Evolutionary conservation across 2,888 invertebrate genomes (phyloP), one percentile per base, ranked within the genome.

Genomic region (Rhabditoides inermis): DNA sequence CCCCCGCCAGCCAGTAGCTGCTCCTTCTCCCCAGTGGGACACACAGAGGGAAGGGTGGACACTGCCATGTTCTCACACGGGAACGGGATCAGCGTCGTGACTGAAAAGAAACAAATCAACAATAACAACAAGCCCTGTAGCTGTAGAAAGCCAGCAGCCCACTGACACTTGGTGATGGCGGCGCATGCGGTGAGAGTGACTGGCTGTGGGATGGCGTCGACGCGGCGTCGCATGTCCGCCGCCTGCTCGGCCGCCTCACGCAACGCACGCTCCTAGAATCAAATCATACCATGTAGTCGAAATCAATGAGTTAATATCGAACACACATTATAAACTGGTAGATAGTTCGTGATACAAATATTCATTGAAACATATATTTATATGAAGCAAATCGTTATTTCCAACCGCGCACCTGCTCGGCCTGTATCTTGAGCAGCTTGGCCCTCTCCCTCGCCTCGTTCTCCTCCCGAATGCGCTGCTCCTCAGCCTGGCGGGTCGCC

Each of bases 61-160:
- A 48, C 53, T 3, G 56, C 12, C 46, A 66, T 53, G 22, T 59
- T 55, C 48, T 69, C 69, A 26, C 56, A 56, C 2, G 70, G 70
- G 10, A 65, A 61, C 1, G 52, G 47, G 25, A 52, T 37, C n/a
- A 52, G 28, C 18, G 41, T 30, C 2, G 45, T 37, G 32, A 52
- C 52, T 52, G 35, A 12, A 52, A 51, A 20, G 37, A 4, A 18
- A n/a, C 7, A 12, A 12, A 7, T 39, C 39, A 12, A 39, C 39
- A 12, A 6, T 10, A 6, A n/a, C 6, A 39, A 39, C 12, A 4
- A 30, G 2, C 15, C 15, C 10, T 3, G 7, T 7, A 23, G 15
- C 10, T 27, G 3, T 22, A 3, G 10, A 6, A 25, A 22, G 25
- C 10, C 3, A 10, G 4, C 18, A 28, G n/a, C 20, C 6, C 18